These are phyloP conservation scores for Chrysolina haemoptera DNA, from an alignment of 2,888 invertebrate genomes.

Conservation along the genomic window DNA sequence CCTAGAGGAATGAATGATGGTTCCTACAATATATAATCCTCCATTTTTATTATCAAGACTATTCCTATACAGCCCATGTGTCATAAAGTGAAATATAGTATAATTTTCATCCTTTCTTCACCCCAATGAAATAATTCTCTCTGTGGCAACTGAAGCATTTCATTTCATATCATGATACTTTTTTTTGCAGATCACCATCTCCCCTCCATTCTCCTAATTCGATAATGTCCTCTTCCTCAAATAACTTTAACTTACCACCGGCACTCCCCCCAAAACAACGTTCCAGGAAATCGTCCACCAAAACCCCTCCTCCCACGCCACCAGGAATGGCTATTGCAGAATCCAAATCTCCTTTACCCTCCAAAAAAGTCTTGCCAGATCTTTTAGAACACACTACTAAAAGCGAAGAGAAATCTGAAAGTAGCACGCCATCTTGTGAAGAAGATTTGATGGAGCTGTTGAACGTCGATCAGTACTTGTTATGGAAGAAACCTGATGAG, in stretches of 20 bases:
- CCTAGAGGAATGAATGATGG: no score
- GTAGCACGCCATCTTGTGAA: conserved; percentile 55
- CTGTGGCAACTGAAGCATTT: no score
- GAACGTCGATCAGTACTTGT: conserved; percentile 85
- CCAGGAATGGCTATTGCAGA: conserved; percentile 36
- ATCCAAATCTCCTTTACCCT: conserved; percentile 53
- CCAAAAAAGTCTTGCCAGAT: conserved; percentile 64
- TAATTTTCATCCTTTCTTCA: no score
- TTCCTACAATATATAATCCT: no score
- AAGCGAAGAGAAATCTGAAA: conserved; percentile 52
- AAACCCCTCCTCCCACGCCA: conserved; percentile 62
- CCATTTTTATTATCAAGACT: no score
- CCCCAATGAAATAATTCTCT: no score
- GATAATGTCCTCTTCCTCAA: conserved; percentile 50
- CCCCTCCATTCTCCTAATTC: conserved; percentile 60
- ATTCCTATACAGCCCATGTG: no score
- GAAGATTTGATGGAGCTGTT: conserved; percentile 83
- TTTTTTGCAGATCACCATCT: conserved; percentile 51
- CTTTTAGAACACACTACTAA: conserved; percentile 64
- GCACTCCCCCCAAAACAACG: conserved; percentile 75
- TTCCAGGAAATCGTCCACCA: conserved; percentile 68
- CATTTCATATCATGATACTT: conserved; percentile 54
- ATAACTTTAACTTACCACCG: conserved; percentile 63
- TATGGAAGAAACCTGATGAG: conserved; percentile 84
- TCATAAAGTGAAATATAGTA: no score